phyloP scores from a whole-genome alignment of 1,140 invertebrate genomes.

The Augochlora pura region DNA sequence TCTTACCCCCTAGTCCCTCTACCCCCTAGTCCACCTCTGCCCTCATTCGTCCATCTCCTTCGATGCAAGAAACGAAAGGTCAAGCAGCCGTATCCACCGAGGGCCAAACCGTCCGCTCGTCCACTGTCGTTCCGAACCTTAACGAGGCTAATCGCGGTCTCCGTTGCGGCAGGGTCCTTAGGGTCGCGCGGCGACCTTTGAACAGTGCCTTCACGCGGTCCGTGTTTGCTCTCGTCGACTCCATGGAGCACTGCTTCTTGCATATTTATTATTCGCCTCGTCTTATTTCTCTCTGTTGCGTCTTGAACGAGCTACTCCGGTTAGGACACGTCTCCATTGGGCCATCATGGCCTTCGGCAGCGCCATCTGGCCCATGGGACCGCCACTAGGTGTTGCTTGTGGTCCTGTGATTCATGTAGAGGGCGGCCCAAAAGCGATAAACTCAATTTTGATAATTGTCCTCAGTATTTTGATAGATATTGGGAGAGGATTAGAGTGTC shows the following conservation, averaged over 20 bases:
- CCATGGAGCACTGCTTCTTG: slow-evolving; percentile 14
- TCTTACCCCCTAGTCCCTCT: neutral
- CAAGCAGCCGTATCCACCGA: slow-evolving; percentile 11
- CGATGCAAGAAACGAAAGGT: neutral
- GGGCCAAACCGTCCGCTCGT: slow-evolving; percentile 20
- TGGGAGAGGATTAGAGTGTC: too few relatives aligned
- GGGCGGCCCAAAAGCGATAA: too few relatives aligned
- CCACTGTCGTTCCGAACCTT: slow-evolving; percentile 57
- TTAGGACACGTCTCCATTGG: too few relatives aligned
- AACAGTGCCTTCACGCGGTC: slow-evolving; percentile 23
- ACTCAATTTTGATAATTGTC: too few relatives aligned
- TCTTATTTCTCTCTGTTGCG: neutral
- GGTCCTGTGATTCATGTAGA: too few relatives aligned
- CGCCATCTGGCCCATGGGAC: too few relatives aligned
- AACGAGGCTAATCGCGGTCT: slow-evolving; percentile 59
- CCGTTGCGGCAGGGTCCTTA: slow-evolving; percentile 23
- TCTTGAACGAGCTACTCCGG: too few relatives aligned
- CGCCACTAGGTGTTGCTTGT: too few relatives aligned
- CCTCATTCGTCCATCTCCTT: too few relatives aligned
- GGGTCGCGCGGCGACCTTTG: slow-evolving; percentile 18
- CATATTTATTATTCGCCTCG: neutral
- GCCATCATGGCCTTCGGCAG: too few relatives aligned
- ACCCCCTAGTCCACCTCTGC: neutral
- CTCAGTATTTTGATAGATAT: too few relatives aligned
- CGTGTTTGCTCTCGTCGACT: slow-evolving; percentile 11